Evolutionary conservation across 2,797 vertebrate species (phyloP).

Genomic region (Taenioides sp.): DNA sequence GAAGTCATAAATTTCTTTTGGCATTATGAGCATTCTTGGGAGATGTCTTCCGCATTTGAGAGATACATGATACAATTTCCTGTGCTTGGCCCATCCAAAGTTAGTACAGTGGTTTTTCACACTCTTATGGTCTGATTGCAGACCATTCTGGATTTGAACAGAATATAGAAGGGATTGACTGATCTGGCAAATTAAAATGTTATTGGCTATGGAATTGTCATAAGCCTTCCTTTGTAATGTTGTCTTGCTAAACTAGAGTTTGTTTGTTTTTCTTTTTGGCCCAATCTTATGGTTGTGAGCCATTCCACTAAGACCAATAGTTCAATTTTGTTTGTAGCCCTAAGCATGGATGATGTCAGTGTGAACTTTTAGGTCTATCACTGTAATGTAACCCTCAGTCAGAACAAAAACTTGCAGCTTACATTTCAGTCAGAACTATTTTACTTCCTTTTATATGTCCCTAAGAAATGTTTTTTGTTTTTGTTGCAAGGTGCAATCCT

Average conservation of each 20-base stretch:
- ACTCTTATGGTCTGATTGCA: no score
- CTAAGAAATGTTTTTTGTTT: neutral
- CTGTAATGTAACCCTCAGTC: constrained; percentile 47
- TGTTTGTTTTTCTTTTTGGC: constrained; percentile 20
- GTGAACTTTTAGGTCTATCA: constrained; percentile 30
- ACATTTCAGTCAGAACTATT: constrained; percentile 39
- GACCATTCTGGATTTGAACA: no score
- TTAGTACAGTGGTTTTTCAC: no score
- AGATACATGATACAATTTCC: no score
- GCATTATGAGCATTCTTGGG: no score
- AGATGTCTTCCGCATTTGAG: no score
- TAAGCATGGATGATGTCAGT: constrained; percentile 60
- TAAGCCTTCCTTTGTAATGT: neutral
- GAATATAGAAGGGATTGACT: no score
- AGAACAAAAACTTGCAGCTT: constrained; percentile 48
- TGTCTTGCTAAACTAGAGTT: neutral
- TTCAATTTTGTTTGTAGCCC: constrained; percentile 34
- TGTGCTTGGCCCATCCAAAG: no score
- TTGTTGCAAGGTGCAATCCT: constrained; percentile 10
- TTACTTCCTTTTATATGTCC: constrained; percentile 29
- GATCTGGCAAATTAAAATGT: no score
- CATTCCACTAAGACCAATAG: constrained; percentile 22
- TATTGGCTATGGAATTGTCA: no score
- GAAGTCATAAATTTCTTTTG: no score
- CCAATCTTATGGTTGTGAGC: constrained; percentile 34